Percentiles rank a stretch among this genome's conserved stretches.
Evolutionary conservation across 1,140 invertebrate genomes (phyloP).

Genomic region (Cydia amplana): DNA sequence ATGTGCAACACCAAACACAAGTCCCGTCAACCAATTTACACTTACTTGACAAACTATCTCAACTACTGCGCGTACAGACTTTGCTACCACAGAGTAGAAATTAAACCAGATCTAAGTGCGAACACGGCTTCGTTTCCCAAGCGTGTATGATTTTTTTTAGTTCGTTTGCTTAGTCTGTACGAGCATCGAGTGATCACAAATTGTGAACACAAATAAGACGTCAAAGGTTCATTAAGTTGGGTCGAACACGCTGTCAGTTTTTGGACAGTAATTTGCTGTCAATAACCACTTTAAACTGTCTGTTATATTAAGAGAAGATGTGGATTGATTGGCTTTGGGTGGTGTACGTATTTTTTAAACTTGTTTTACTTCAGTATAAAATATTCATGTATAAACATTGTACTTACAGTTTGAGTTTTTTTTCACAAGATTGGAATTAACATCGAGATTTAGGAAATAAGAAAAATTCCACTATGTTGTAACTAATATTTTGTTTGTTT

Average conservation of each 20-base stretch:
- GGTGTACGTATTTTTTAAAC: not conserved
- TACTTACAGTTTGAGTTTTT: not conserved
- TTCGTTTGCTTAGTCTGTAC: constrained; percentile 1
- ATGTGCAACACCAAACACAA: not conserved
- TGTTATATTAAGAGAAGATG: constrained; percentile 17
- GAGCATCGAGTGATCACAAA: constrained; percentile 8
- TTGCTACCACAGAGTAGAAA: constrained; percentile 1
- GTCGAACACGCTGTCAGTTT: not conserved
- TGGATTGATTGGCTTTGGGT: not conserved
- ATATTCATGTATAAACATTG: too few species aligned
- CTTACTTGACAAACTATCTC: constrained; percentile 24
- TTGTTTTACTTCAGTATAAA: not conserved
- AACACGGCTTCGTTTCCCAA: not conserved
- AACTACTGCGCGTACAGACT: not conserved
- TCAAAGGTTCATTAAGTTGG: constrained; percentile 15
- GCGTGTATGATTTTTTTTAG: not conserved
- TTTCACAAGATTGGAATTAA: not conserved
- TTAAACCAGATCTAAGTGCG: not conserved
- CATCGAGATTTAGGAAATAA: not conserved
- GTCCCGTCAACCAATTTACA: constrained; percentile 24
- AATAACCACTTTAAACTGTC: constrained; percentile 13
- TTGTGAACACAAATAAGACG: constrained; percentile 26
- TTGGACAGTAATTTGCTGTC: not conserved
- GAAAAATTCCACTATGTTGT: not conserved
- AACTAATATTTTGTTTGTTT: constrained; percentile 31